These are phyloP conservation scores for Holacanthus passer DNA, from an alignment of 2,113 vertebrate genomes.

Conservation along the genomic window DNA sequence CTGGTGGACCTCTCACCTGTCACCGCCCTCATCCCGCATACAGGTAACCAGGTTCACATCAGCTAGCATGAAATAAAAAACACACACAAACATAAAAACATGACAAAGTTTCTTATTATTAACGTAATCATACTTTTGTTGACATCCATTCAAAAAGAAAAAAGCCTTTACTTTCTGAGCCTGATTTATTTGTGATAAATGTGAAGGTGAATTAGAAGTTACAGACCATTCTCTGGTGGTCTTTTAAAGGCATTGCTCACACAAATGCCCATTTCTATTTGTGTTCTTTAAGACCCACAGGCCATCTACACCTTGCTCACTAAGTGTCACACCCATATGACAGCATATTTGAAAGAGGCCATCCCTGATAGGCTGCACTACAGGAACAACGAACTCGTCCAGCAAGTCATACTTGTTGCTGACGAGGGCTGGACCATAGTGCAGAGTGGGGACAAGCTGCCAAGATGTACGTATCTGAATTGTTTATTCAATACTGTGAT, in stretches of 20 bases:
- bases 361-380: constrained; percentile 94
- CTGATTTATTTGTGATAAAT: background rate
- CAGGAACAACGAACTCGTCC: constrained; percentile 87
- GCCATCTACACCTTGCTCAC: constrained; percentile 75
- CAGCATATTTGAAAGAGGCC: constrained; percentile 88
- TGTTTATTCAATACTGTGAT: background rate
- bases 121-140: background rate
- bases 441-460: constrained; percentile 75
- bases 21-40: constrained; percentile 88
- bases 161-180: background rate
- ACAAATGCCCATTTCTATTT: background rate
- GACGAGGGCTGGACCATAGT: constrained; percentile 97
- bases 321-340: constrained; percentile 87
- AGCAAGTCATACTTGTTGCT: constrained; percentile 92
- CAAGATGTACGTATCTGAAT: constrained; percentile 81
- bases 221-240: background rate
- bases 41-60: constrained; percentile 72
- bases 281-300: constrained; percentile 44
- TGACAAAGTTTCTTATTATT: background rate
- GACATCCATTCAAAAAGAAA: background rate
- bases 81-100: background rate
- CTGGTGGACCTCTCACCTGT: constrained; percentile 89
- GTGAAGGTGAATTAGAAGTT: background rate
- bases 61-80: background rate
- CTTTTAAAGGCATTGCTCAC: background rate